A percentile compares a stretch with the other conserved stretches of the same genome.
These are phyloP conservation scores for Aplysina aerophoba DNA, from an alignment of 37 sponge, comb jelly and placozoan genomes.

Conservation along the genomic window DNA sequence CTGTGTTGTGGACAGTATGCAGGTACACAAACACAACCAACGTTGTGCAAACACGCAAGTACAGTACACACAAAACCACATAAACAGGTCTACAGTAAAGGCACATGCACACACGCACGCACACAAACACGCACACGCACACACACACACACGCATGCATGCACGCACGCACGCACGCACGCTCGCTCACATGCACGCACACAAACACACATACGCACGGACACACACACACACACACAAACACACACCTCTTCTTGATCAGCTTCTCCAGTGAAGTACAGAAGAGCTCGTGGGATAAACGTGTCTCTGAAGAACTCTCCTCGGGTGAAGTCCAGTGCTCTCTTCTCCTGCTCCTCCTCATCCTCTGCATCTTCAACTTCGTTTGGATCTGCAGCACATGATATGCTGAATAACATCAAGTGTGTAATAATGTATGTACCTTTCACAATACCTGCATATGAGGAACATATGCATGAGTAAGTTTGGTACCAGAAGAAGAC, in stretches of 20 bases:
- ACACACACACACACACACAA: conserved; percentile 9
- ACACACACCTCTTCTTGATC: background rate
- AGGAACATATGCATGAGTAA: too few relatives aligned
- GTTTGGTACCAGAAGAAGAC: too few relatives aligned
- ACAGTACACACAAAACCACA: too few relatives aligned
- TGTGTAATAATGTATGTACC: too few relatives aligned
- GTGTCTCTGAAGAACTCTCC: conserved; percentile 87
- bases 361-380: conserved; percentile 47
- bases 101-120: too few relatives aligned
- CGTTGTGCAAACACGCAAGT: too few relatives aligned
- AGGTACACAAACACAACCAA: too few relatives aligned
- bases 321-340: conserved; percentile 57
- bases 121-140: too few relatives aligned
- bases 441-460: too few relatives aligned
- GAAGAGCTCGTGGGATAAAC: conserved; percentile 79
- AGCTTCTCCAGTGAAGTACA: conserved; percentile 91
- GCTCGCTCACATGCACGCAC: background rate
- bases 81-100: too few relatives aligned
- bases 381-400: background rate
- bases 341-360: conserved; percentile 29
- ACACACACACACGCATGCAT: too few relatives aligned
- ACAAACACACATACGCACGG: background rate
- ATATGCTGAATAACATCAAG: too few relatives aligned
- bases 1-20: background rate
- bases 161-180: background rate